Conservation (phyloP, 2,113 vertebrate species). For the Pangasianodon hypophthalmus region DNA sequence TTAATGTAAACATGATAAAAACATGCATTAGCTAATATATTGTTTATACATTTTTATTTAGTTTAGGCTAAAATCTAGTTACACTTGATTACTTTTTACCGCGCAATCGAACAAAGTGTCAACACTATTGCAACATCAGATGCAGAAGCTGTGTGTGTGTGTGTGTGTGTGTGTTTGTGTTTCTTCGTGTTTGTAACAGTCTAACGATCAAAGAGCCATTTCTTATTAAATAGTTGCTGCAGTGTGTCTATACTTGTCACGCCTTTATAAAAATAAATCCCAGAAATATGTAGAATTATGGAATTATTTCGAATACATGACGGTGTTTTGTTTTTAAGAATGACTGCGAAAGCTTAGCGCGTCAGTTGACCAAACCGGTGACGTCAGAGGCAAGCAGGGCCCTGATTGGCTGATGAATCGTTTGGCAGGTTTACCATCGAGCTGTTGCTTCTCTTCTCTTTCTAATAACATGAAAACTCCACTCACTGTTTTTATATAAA, state of each 20-base stretch:
- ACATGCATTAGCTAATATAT: too few species aligned
- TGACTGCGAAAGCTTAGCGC: constrained; percentile 36
- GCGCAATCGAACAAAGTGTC: constrained; percentile 18
- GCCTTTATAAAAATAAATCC: background rate
- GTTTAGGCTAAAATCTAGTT: background rate
- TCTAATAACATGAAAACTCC: background rate
- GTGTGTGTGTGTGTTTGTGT: background rate
- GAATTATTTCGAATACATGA: background rate
- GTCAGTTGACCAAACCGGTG: constrained; percentile 48
- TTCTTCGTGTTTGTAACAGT: background rate
- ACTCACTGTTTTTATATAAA: background rate
- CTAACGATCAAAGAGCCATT: background rate
- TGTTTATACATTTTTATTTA: background rate
- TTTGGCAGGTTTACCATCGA: background rate
- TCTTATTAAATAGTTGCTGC: background rate
- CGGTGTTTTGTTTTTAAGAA: constrained; percentile 37
- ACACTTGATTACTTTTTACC: background rate
- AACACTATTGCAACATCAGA: constrained; percentile 17
- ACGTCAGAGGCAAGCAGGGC: constrained; percentile 51
- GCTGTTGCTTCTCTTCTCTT: background rate
- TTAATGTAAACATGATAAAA: background rate
- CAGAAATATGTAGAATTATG: background rate
- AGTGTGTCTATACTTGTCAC: background rate
- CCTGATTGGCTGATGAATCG: constrained; percentile 44
- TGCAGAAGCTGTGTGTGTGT: background rate